Evolutionary conservation across 2,888 invertebrate genomes (phyloP).

Genomic region (Gymnoscelis rufifasciata): DNA sequence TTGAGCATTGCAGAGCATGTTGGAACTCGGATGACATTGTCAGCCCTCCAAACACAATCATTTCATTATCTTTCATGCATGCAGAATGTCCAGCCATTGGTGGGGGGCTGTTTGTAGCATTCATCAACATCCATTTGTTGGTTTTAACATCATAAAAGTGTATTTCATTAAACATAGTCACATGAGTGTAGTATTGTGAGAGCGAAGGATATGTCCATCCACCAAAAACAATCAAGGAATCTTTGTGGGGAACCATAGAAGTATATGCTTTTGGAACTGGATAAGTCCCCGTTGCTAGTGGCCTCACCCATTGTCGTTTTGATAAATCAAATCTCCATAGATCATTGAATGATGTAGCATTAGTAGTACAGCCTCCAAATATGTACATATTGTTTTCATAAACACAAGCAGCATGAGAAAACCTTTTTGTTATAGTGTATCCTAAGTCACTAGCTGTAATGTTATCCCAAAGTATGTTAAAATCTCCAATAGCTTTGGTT

Average conservation of each 20-base stretch:
- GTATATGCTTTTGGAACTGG: slow-evolving; percentile 98
- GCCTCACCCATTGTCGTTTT: slow-evolving; percentile 90
- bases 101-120: slow-evolving; percentile 84
- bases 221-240: slow-evolving; percentile 92
- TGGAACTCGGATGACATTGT: slow-evolving; percentile 74
- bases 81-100: slow-evolving; percentile 96
- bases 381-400: slow-evolving; percentile 93
- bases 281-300: slow-evolving; percentile 89
- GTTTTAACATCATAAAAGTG: slow-evolving; percentile 90
- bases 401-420: slow-evolving; percentile 94
- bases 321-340: slow-evolving; percentile 95
- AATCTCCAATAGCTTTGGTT: slow-evolving; percentile 86
- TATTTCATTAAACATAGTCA: slow-evolving; percentile 94
- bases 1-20: slow-evolving; percentile 79
- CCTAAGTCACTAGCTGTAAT: slow-evolving; percentile 78
- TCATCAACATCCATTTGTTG: slow-evolving; percentile 88
- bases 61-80: slow-evolving; percentile 87
- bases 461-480: slow-evolving; percentile 87
- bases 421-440: slow-evolving; percentile 92
- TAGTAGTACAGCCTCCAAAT: slow-evolving; percentile 97
- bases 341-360: slow-evolving; percentile 97
- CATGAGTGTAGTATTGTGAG: slow-evolving; percentile 90
- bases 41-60: slow-evolving; percentile 90
- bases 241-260: slow-evolving; percentile 91
- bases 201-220: slow-evolving; percentile 97